phyloP scores from a whole-genome alignment of 2,888 invertebrate species.

The Eucera pruinosa region DNA sequence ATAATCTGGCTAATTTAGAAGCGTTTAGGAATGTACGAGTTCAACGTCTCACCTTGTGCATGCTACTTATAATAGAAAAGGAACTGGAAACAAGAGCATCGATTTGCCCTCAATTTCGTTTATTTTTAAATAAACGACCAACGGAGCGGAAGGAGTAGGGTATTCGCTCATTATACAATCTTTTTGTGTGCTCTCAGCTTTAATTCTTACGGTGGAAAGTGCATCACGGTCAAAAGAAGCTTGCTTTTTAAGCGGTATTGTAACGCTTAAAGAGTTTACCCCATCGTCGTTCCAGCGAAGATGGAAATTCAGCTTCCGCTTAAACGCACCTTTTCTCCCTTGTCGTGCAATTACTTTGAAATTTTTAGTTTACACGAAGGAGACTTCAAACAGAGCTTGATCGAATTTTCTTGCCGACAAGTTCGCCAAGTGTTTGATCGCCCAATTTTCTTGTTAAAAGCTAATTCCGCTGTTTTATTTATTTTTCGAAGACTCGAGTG shows the following conservation, averaged over 20 bases:
- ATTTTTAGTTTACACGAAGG: constrained; percentile 10
- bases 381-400: not conserved
- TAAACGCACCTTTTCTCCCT: not conserved
- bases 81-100: constrained; percentile 8
- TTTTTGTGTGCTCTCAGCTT: not conserved
- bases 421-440: not conserved
- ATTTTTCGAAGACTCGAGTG: not conserved
- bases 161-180: not conserved
- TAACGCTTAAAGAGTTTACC: constrained; percentile 14
- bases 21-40: no score
- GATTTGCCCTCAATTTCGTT: constrained; percentile 17
- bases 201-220: constrained; percentile 11
- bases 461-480: not conserved
- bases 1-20: no score
- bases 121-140: constrained; percentile 12
- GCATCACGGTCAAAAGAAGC: constrained; percentile 7
- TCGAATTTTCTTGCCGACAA: constrained; percentile 5
- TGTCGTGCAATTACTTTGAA: constrained; percentile 27
- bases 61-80: not conserved
- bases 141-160: not conserved
- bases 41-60: no score
- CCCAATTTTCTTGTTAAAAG: not conserved
- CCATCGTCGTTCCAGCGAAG: not conserved
- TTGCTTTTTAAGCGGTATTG: constrained; percentile 10
- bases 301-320: constrained; percentile 16